Percentiles rank a stretch among this genome's conserved stretches.
Evolutionary conservation across 2,113 vertebrate genomes (phyloP).

Genomic region (Cryptotis parvus): DNA sequence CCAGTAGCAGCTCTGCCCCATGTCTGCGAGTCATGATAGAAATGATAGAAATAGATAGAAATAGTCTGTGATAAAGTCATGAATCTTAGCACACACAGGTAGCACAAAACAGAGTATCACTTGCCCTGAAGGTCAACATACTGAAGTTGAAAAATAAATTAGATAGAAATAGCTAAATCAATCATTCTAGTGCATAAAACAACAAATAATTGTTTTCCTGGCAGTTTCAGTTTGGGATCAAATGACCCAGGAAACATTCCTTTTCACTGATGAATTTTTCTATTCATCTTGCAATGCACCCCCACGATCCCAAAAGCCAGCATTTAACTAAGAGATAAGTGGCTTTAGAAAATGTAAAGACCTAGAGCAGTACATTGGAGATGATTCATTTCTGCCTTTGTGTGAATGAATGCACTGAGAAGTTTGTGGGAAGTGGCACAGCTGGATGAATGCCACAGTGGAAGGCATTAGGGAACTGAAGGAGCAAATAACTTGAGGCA

Average conservation of each 20-base stretch:
- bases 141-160: neutral
- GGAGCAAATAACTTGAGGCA: neutral
- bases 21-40: no score
- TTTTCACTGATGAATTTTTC: constrained; percentile 7
- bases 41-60: no score
- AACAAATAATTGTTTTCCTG: neutral
- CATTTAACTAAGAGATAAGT: constrained; percentile 1
- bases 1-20: no score
- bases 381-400: neutral
- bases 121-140: neutral
- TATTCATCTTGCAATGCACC: neutral
- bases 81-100: no score
- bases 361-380: neutral
- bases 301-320: neutral
- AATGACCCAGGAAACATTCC: neutral
- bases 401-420: neutral
- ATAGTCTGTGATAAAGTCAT: no score
- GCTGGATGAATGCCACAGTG: neutral
- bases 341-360: neutral
- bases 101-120: neutral
- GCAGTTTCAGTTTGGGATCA: neutral
- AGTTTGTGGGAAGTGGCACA: neutral
- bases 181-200: neutral
- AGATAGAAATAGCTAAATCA: no score
- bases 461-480: neutral